A percentile compares a stretch with the other conserved stretches of the same genome.
These are phyloP conservation scores for cat (Felis catus) DNA, from an alignment of 2,113 vertebrate genomes.

Conservation along the genomic window DNA sequence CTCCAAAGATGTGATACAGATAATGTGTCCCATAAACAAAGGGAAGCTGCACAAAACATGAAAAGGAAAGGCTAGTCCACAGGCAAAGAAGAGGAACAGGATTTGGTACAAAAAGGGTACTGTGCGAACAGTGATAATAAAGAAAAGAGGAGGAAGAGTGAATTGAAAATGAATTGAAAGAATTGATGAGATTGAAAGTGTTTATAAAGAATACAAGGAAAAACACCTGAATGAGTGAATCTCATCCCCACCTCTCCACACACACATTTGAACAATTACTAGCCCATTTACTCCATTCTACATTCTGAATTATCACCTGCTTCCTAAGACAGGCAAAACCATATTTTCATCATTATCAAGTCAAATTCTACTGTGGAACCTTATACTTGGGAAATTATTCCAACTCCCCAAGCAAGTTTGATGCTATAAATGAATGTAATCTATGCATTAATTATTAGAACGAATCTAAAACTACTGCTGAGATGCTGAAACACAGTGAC, in stretches of 20 bases:
- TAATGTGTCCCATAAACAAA: not conserved
- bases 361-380: not conserved
- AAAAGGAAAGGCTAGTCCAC: not conserved
- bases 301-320: not conserved
- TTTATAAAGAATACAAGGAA: not conserved
- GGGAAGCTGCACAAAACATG: not conserved
- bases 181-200: not conserved
- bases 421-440: not conserved
- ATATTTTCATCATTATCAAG: not conserved
- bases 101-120: not conserved
- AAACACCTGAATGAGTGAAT: not conserved
- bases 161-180: not conserved
- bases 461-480: not conserved
- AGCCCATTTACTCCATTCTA: not conserved
- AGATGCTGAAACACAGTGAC: not conserved
- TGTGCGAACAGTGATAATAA: not conserved
- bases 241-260: fast-evolving
- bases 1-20: not conserved
- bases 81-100: not conserved
- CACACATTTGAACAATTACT: not conserved
- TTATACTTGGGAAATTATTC: not conserved
- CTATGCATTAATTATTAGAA: not conserved
- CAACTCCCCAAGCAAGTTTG: not conserved
- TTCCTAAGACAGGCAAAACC: not conserved
- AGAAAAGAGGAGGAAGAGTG: not conserved